phyloP scores from a whole-genome alignment of 2,888 invertebrate species.

The Temnothorax unifasciatus region DNA sequence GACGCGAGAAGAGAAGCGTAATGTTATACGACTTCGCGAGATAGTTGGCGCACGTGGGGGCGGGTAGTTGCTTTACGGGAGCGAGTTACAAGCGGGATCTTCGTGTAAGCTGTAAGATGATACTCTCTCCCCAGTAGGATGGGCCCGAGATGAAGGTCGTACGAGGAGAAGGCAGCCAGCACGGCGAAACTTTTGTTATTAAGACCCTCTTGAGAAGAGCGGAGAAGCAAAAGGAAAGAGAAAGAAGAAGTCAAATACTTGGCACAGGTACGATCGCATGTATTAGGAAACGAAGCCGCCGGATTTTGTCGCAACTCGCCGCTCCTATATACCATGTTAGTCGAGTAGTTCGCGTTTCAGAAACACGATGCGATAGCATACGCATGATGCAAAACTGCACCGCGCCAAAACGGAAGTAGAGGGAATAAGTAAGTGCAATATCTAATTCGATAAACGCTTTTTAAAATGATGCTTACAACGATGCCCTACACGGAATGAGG shows the following conservation, averaged over 20 bases:
- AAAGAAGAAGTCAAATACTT: slow-evolving; percentile 55
- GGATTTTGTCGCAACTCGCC: slow-evolving; percentile 67
- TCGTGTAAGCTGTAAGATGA: slow-evolving; percentile 80
- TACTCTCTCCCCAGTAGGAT: slow-evolving; percentile 71
- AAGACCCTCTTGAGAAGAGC: slow-evolving; percentile 64
- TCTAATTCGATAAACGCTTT: slow-evolving; percentile 1
- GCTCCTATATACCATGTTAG: slow-evolving; percentile 60
- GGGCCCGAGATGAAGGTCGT: slow-evolving; percentile 70
- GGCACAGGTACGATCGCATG: slow-evolving; percentile 68
- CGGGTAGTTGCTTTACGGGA: slow-evolving; percentile 71
- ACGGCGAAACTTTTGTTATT: slow-evolving; percentile 77
- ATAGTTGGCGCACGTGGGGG: slow-evolving; percentile 55
- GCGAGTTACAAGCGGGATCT: slow-evolving; percentile 79
- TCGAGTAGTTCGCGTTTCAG: slow-evolving; percentile 71
- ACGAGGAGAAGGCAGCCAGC: slow-evolving; percentile 57
- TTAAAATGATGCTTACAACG: neutral
- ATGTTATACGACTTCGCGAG: slow-evolving; percentile 73
- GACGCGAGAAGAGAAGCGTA: slow-evolving; percentile 71
- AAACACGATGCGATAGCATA: slow-evolving; percentile 71
- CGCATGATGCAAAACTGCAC: slow-evolving; percentile 63
- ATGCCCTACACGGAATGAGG: no score
- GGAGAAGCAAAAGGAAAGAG: neutral
- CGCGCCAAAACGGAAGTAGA: slow-evolving; percentile 57
- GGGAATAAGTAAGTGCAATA: slow-evolving; percentile 47
- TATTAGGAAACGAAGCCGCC: slow-evolving; percentile 73